These are phyloP conservation scores for Naja naja DNA, from an alignment of 2,113 vertebrate genomes.

Conservation along the genomic window DNA sequence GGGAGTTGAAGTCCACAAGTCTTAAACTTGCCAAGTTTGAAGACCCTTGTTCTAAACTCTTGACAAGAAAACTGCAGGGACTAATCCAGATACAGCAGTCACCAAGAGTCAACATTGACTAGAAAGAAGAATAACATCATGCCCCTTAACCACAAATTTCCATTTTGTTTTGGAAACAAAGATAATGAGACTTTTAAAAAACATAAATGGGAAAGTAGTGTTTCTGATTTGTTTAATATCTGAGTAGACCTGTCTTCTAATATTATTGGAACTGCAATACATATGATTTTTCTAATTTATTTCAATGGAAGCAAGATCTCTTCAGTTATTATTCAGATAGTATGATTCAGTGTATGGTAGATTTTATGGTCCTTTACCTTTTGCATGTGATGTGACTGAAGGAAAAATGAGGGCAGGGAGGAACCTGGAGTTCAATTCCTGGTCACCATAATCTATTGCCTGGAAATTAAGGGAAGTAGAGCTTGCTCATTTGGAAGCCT, in stretches of 20 bases:
- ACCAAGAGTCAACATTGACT: neutral
- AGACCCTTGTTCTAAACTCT: neutral
- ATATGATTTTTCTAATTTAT: neutral
- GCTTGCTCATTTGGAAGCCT: neutral
- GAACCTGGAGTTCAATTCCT: neutral
- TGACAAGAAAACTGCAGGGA: neutral
- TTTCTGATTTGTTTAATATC: neutral
- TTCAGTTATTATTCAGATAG: neutral
- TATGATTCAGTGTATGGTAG: neutral
- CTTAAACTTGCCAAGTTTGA: too few relatives aligned
- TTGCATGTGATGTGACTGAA: neutral
- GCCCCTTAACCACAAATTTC: neutral
- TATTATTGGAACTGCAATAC: neutral
- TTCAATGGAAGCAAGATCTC: neutral
- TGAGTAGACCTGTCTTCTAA: neutral
- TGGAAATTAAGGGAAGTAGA: neutral
- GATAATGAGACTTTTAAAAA: neutral
- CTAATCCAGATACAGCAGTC: neutral
- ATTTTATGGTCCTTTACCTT: neutral
- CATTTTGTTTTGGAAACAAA: neutral
- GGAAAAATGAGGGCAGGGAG: neutral
- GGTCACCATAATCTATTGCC: neutral
- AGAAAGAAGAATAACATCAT: neutral
- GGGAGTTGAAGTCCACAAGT: too few relatives aligned
- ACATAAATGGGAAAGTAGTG: neutral